Evolutionary conservation across 2,797 vertebrate species (phyloP), one percentile per base, ranked within the genome.

Genomic region (Mustela erminea): DNA sequence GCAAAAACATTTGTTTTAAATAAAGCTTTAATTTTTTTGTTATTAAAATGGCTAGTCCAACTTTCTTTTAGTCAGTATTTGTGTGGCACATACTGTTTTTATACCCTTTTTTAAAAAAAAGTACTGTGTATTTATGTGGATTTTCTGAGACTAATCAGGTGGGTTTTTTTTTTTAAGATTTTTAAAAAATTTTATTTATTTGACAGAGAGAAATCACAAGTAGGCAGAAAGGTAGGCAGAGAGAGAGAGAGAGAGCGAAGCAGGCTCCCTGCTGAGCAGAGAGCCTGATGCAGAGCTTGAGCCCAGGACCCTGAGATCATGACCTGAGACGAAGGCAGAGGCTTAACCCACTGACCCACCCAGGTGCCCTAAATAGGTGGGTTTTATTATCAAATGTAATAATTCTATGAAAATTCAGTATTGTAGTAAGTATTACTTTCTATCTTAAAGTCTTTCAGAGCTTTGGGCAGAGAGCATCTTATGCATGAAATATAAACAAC

Each of bases 311-410:
- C 52, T 18, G 52, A 6, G 15, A 52, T 52, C 52, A 52, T 52
- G 52, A 52, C 52, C 52, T 52, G 52, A 52, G 52, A 5, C 14
- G 5, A 52, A 52, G 52, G 52, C 52, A 52, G 52, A 52, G 52
- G 52, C 52, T 52, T 52, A 52, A 52, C 52, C 15, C 15, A 52
- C 5, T 52, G 52, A 52, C 15, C 15, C 52, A 52, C 52, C 52
- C 52, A 52, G 52, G 52, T 18, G 17, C 52, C 52, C 52, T 52
- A 96, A 97, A 92, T 96, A 97, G 93, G 90, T 52, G 38, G 90
- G 35, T 98, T 98, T 98, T 98, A 98, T 98, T 98, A 97, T 96
- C 96, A 98, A 98, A 98, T 95, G 38, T 97, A 98, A 95, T 90
- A 98, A 98, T 92, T 95, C 97, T 98, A 98, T 95, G 96, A 98